Evolutionary conservation across 1,140 invertebrate species (phyloP), one percentile per base, ranked within the genome.

Genomic region (Caenorhabditis latens): DNA sequence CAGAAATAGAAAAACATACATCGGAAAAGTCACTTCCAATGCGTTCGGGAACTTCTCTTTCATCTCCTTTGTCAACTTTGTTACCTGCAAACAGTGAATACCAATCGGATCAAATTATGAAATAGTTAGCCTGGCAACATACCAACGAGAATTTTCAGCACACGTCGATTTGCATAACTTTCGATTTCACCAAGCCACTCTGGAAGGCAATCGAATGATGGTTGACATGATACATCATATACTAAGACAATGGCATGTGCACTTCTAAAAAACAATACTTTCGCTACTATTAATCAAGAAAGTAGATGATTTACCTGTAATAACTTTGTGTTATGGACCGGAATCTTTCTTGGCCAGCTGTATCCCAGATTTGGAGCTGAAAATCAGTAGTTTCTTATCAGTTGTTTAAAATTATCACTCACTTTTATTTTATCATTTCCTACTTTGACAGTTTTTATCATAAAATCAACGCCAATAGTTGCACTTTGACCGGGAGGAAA

Each of bases 401-500:
- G 13, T 19, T 16, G 14, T 58, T 11, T 1, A 4, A 58, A n/a
- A 7, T 16, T 16, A 32, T 55, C 24, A 43, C 65, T 32, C 40
- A 97, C 96, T 95, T 98, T 98, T 87, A 98, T 95, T 94, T 95
- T 95, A 94, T 98, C 97, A n/a, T 95, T 96, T 93, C 97, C 96
- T 67, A 98, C 95, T 85, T 95, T 94, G 13, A 98, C 95, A 40
- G 96, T 97, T 95, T 98, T 98, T 96, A 98, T 98, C 89, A 96
- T 97, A 94, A 98, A 98, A 94, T 98, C 97, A 40, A 98, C 97
- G 65, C 97, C 97, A 90, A 98, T 98, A 50, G 97, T 98, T 92
- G 96, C 97, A 46, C 96, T 96, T 93, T 98, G 96, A 61, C 97
- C 97, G 42, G 96, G 96, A 53, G 97, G 97, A 94, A 98, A 98